Evolutionary conservation across 2,888 invertebrate genomes (phyloP).

Genomic region (Tineola bisselliella): DNA sequence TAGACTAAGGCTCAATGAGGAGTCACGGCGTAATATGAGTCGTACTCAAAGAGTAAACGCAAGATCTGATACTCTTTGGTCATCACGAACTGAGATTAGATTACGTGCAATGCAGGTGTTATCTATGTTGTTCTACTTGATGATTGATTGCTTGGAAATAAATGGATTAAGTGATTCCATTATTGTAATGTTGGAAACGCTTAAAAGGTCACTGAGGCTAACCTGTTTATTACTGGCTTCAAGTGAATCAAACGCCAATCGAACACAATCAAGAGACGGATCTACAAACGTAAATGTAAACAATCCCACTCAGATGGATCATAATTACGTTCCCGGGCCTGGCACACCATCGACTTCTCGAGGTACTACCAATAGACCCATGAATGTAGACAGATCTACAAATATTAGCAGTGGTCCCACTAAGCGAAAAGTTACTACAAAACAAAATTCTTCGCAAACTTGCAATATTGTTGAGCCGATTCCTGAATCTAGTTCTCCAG

Average conservation of each 20-base stretch:
- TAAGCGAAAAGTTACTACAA: conserved; percentile 13
- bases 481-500: conserved; percentile 14
- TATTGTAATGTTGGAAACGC: conserved; percentile 50
- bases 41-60: conserved; percentile 38
- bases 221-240: conserved; percentile 60
- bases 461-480: not conserved
- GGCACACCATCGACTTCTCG: not conserved
- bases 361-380: conserved; percentile 18
- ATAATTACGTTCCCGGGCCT: not conserved
- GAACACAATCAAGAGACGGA: not conserved
- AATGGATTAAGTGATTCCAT: conserved; percentile 54
- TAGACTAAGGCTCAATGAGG: not conserved
- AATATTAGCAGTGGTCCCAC: conserved; percentile 18
- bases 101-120: conserved; percentile 60
- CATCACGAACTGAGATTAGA: conserved; percentile 57
- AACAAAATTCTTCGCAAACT: conserved; percentile 20
- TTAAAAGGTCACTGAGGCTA: conserved; percentile 55
- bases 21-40: not conserved
- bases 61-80: conserved; percentile 47
- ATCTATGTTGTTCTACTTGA: conserved; percentile 63
- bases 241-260: conserved; percentile 21
- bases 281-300: not conserved
- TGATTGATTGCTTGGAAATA: conserved; percentile 63
- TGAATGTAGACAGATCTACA: conserved; percentile 23
- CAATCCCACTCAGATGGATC: not conserved